phyloP scores from a whole-genome alignment of 2,113 vertebrate genomes.

The Ageneiosus marmoratus region DNA sequence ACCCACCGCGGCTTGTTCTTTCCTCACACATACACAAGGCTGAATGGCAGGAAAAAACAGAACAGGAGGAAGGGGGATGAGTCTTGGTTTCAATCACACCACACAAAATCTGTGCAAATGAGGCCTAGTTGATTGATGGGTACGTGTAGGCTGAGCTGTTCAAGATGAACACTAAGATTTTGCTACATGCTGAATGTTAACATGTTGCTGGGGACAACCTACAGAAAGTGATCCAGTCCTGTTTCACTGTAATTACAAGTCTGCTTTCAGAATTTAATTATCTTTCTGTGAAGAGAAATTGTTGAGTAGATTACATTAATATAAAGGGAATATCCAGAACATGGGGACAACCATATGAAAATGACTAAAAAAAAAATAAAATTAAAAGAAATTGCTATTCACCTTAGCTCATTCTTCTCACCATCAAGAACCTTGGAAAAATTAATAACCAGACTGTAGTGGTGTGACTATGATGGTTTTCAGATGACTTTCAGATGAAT shows the following conservation, averaged over 20 bases:
- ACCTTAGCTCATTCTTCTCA: neutral
- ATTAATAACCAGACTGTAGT: neutral
- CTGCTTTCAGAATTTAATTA: slow-evolving; percentile 16
- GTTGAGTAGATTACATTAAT: slow-evolving; percentile 26
- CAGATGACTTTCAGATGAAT: neutral
- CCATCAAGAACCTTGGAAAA: neutral
- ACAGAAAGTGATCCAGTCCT: neutral
- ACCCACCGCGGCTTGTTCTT: slow-evolving; percentile 7
- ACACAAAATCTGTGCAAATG: slow-evolving; percentile 36
- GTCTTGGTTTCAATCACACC: slow-evolving; percentile 42
- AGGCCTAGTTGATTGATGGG: slow-evolving; percentile 42
- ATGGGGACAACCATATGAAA: neutral
- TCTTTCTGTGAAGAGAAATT: slow-evolving; percentile 3
- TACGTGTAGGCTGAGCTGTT: slow-evolving; percentile 26
- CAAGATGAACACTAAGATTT: slow-evolving; percentile 11
- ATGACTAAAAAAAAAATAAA: neutral
- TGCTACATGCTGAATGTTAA: slow-evolving; percentile 15
- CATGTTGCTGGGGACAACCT: slow-evolving; percentile 16
- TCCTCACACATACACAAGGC: slow-evolving; percentile 15
- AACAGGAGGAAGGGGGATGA: slow-evolving; percentile 11
- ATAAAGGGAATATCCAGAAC: slow-evolving; percentile 8
- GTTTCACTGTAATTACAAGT: slow-evolving; percentile 33
- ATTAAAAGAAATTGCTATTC: neutral
- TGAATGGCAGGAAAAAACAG: slow-evolving; percentile 21
- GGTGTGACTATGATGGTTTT: neutral